phyloP scores from a whole-genome alignment of 1,140 invertebrate species.

The Eriocheir sinensis region DNA sequence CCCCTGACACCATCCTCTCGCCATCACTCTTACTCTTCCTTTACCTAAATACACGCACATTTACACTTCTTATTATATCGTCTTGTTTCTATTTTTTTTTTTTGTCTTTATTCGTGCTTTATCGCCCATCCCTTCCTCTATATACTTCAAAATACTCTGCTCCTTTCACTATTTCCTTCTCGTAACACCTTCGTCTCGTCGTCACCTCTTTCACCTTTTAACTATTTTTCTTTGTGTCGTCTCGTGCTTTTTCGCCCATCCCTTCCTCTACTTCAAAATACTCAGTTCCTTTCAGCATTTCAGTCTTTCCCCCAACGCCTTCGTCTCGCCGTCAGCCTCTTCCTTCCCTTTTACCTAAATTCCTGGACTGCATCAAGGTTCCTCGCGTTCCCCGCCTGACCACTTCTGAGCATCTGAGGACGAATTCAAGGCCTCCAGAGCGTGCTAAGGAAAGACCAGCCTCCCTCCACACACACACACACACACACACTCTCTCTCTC shows the following conservation, averaged over 20 bases:
- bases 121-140: too few species aligned
- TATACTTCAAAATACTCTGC: neutral
- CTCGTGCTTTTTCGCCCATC: too few species aligned
- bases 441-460: too few species aligned
- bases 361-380: neutral
- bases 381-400: neutral
- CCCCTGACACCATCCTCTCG: neutral
- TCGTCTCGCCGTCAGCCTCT: neutral
- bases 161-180: neutral
- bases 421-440: neutral
- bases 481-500: neutral
- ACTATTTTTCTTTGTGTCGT: too few species aligned
- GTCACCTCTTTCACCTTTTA: neutral
- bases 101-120: too few species aligned
- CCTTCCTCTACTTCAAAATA: neutral
- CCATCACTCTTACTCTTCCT: too few species aligned
- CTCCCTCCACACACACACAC: too few species aligned
- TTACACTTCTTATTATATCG: too few species aligned
- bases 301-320: neutral
- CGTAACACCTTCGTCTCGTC: neutral
- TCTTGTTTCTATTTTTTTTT: too few species aligned
- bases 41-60: too few species aligned
- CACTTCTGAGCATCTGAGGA: neutral
- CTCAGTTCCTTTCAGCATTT: neutral
- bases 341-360: neutral